A percentile compares a stretch with the other conserved stretches of the same genome.
These are phyloP conservation scores for Catharus ustulatus DNA, from an alignment of 2,797 vertebrate genomes.

Conservation along the genomic window DNA sequence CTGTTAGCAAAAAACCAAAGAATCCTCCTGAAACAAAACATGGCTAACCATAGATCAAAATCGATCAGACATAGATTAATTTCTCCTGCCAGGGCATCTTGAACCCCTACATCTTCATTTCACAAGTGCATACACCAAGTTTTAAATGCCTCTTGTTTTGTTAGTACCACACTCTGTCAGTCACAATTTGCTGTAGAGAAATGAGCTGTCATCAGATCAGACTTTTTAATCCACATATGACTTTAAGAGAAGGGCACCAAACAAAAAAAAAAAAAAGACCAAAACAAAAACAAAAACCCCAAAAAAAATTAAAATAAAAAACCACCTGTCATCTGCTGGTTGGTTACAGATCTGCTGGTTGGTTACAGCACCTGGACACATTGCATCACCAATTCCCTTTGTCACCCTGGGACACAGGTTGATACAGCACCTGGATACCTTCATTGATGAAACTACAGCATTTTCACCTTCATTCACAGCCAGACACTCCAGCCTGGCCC, in stretches of 20 bases:
- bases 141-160: not conserved
- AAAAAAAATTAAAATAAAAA: no score
- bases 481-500: not conserved
- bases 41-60: slow-evolving; percentile 23
- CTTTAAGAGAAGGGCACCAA: not conserved
- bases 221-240: not conserved
- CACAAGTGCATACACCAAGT: not conserved
- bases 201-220: slow-evolving; percentile 9
- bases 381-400: not conserved
- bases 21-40: slow-evolving; percentile 14
- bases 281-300: no score
- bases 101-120: not conserved
- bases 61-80: slow-evolving; percentile 7
- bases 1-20: not conserved
- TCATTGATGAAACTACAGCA: not conserved
- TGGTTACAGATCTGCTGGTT: not conserved
- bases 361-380: not conserved
- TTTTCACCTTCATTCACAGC: not conserved
- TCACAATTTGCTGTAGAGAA: slow-evolving; percentile 7
- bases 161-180: not conserved
- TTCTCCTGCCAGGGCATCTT: not conserved
- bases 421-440: not conserved
- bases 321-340: not conserved
- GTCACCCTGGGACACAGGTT: not conserved
- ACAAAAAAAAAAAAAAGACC: no score